Evolutionary conservation across 2,888 invertebrate genomes (phyloP).

Genomic region (Philhelius pedissequus): DNA sequence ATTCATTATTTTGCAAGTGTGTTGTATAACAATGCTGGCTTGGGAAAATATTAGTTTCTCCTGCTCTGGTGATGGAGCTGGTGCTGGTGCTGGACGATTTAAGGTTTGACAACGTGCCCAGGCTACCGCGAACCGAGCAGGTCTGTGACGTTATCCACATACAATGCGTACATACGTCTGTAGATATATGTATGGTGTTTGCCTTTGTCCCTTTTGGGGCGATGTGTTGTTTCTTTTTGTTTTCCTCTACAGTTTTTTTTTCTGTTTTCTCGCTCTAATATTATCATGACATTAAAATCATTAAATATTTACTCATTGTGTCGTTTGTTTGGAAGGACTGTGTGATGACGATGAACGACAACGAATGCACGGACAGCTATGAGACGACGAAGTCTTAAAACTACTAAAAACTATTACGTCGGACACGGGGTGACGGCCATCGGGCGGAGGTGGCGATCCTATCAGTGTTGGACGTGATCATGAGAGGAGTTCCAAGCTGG

Average conservation of each 20-base stretch:
- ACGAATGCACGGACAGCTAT: conserved; percentile 5
- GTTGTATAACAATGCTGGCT: neutral
- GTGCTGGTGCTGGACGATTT: conserved; percentile 8
- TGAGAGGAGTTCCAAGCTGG: neutral
- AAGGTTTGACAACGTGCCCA: neutral
- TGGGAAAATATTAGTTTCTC: conserved; percentile 8
- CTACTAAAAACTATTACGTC: conserved; percentile 2
- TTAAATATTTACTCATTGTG: conserved; percentile 68
- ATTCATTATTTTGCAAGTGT: too few relatives aligned
- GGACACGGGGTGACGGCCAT: neutral
- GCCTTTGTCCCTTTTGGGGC: conserved; percentile 50
- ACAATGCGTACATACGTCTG: conserved; percentile 10
- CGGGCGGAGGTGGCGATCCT: neutral
- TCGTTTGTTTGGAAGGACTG: conserved; percentile 58
- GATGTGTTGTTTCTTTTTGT: conserved; percentile 22
- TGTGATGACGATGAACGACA: conserved; percentile 30
- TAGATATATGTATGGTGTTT: conserved; percentile 44
- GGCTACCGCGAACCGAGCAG: neutral
- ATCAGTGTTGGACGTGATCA: conserved; percentile 20
- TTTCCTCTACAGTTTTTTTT: neutral
- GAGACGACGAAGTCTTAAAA: neutral
- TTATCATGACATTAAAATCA: conserved; percentile 68
- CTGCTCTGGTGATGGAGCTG: conserved; percentile 4
- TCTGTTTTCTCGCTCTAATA: conserved; percentile 42
- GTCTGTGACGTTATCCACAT: conserved; percentile 1